Evolutionary conservation across 2,888 invertebrate genomes (phyloP).

Genomic region (Melieria picta): DNA sequence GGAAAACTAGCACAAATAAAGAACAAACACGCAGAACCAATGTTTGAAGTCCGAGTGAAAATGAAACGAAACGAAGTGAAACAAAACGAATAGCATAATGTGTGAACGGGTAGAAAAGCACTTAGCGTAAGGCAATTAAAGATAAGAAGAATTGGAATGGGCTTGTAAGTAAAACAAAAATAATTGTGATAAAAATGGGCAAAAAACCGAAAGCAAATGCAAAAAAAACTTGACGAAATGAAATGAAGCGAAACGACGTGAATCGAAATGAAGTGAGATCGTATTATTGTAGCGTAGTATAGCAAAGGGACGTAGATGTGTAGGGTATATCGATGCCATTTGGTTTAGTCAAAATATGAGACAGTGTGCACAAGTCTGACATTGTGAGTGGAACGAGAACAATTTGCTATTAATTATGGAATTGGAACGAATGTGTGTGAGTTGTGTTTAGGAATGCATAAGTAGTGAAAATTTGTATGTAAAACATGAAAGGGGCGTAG

Average conservation of each 20-base stretch:
- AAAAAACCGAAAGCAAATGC: slow-evolving; percentile 28
- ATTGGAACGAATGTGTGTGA: no score
- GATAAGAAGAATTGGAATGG: slow-evolving; percentile 27
- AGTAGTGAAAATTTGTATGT: no score
- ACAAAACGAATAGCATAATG: slow-evolving; percentile 38
- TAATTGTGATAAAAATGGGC: slow-evolving; percentile 45
- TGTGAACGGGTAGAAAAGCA: slow-evolving; percentile 11
- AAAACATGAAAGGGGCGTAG: no score
- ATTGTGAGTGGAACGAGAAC: no score
- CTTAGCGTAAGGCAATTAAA: slow-evolving; percentile 6
- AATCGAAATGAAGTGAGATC: no score
- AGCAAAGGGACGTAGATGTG: no score
- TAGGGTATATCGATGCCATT: no score
- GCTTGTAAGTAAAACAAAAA: slow-evolving; percentile 24
- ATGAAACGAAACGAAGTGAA: slow-evolving; percentile 37
- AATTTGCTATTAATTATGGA: no score
- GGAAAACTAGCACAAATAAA: slow-evolving; percentile 15
- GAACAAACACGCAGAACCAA: background rate
- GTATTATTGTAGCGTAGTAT: no score
- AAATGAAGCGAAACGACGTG: background rate
- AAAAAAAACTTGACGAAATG: background rate
- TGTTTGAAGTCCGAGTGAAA: slow-evolving; percentile 24
- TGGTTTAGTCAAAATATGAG: no score
- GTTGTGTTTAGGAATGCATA: no score
- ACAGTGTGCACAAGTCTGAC: no score